A percentile compares a stretch with the other conserved stretches of the same genome.
Evolutionary conservation across 2,797 vertebrate genomes (phyloP).

Genomic region (Megalops cyprinoides): DNA sequence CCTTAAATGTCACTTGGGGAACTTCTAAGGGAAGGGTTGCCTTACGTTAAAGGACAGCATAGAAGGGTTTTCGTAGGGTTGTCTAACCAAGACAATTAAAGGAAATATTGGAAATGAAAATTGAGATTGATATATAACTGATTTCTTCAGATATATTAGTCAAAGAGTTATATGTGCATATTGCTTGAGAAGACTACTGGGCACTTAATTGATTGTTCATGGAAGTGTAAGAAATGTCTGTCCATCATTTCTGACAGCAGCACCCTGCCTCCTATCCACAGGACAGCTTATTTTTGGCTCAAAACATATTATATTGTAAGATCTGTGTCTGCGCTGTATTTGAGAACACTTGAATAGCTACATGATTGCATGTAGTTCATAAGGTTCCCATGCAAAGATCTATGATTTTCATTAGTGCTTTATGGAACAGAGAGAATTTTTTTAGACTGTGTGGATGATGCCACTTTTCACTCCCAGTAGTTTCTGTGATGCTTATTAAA

Average conservation of each 20-base stretch:
- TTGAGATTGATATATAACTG: not conserved
- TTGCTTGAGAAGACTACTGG: not conserved
- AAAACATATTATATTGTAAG: not conserved
- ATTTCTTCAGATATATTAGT: not conserved
- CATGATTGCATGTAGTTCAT: not conserved
- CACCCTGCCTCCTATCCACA: not conserved
- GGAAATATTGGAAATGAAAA: not conserved
- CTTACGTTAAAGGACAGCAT: not conserved
- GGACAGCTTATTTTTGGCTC: not conserved
- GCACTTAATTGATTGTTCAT: not conserved
- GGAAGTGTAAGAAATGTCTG: not conserved
- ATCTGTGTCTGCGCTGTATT: not conserved
- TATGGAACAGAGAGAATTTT: no score
- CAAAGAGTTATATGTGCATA: not conserved
- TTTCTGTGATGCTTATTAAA: no score
- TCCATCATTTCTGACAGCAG: not conserved
- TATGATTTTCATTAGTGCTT: not conserved
- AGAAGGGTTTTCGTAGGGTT: not conserved
- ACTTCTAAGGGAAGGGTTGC: constrained; percentile 18
- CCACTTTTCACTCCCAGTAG: not conserved
- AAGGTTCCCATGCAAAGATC: not conserved
- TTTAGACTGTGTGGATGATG: not conserved
- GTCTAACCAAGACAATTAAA: not conserved
- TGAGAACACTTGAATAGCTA: not conserved
- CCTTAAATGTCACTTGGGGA: constrained; percentile 38